Evolutionary conservation across 1,140 invertebrate species (phyloP), one percentile per base, ranked within the genome.

Genomic region (Adelges cooleyi): DNA sequence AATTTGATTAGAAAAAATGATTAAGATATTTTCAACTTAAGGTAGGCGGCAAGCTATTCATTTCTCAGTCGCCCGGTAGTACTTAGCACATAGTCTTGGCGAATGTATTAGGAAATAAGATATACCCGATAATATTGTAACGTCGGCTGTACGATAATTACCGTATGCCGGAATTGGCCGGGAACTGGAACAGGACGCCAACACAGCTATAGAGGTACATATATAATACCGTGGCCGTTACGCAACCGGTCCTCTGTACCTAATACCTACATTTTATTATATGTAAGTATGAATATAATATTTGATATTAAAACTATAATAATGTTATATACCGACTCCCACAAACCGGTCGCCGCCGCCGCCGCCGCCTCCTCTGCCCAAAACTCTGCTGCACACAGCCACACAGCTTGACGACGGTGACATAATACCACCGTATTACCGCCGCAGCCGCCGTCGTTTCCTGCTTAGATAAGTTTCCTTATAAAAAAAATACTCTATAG

Each of bases 391-490:
- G 3, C 52, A 20, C 51, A 17, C 40, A 13, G 29, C 4, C 29
- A 13, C 33, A 22, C 36, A 15, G 13, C 51, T 33, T 15, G 10
- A 25, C 17, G 2, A 17, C 27, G n/a, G 9, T n/a, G 4, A 33
- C 25, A 20, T 29, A n/a, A 51, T 51, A 33, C 22, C 1, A 29
- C 13, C 25, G 29, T 13, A 1, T 6, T 9, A 6, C 48, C n/a
- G n/a, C n/a, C n/a, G n/a, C n/a, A n/a, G 11, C 11, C 22, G 15
- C 27, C 3, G 13, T n/a, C 49, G 25, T 51, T 51, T 51, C 49
- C 49, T 51, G 49, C 27, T 51, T 17, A 51, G 49, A 51, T 51
- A 29, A 51, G 49, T 51, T 51, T 33, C 27, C 49, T 29, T 29
- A 29, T 11, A 23, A 2, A 20, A 44, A 44, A 44, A 44, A 46